Evolutionary conservation across 2,113 vertebrate genomes (phyloP).

Genomic region (Paradisaea rubra): DNA sequence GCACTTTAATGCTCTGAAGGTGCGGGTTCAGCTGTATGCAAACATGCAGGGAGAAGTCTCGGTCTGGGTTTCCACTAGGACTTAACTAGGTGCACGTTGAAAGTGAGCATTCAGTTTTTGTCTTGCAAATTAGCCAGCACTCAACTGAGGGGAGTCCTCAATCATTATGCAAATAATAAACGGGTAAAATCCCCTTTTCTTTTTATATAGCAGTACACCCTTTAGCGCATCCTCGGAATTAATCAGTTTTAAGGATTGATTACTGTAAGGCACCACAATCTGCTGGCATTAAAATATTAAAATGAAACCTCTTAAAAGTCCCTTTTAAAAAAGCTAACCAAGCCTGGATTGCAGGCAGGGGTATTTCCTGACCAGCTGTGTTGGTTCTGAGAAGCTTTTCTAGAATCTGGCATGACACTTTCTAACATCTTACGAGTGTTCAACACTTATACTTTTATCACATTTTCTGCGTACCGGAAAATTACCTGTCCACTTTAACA

Average conservation of each 20-base stretch:
- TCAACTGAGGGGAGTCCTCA: constrained; percentile 41
- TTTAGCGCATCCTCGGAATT: neutral
- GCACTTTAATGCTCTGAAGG: neutral
- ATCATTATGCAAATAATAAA: constrained; percentile 46
- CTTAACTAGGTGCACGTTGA: constrained; percentile 5
- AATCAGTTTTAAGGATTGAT: constrained; percentile 26
- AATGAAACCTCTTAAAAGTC: neutral
- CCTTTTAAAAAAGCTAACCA: neutral
- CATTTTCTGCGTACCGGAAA: neutral
- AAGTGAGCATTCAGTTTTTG: constrained; percentile 43
- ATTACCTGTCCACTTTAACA: neutral
- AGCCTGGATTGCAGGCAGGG: neutral
- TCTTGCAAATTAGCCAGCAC: constrained; percentile 52
- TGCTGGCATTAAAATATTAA: constrained; percentile 20
- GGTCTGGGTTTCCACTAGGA: neutral
- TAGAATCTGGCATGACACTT: constrained; percentile 20
- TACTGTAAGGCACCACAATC: neutral
- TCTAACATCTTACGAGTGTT: constrained; percentile 11
- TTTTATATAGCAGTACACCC: neutral
- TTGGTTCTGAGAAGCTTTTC: constrained; percentile 30
- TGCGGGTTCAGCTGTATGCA: constrained; percentile 45
- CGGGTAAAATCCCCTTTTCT: constrained; percentile 9
- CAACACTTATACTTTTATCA: neutral
- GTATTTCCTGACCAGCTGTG: constrained; percentile 46
- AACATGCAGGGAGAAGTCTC: neutral